A percentile compares a stretch with the other conserved stretches of the same genome.
phyloP scores from a whole-genome alignment of 2,888 invertebrate species.

The Dromius quadrimaculatus region DNA sequence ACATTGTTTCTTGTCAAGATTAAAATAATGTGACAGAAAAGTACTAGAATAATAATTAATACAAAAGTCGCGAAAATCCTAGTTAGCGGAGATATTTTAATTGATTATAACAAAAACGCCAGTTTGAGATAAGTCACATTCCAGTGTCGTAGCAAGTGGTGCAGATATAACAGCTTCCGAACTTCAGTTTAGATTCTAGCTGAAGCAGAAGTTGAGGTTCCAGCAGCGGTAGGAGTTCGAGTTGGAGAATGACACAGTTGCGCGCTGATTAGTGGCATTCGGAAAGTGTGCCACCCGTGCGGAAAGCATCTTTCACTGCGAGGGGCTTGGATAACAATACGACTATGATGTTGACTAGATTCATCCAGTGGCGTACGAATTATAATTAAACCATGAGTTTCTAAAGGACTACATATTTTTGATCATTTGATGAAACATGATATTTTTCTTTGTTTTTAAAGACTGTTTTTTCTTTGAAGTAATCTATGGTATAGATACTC shows the following conservation, averaged over 20 bases:
- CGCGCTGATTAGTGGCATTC: slow-evolving; percentile 28
- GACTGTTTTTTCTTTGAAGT: too few species aligned
- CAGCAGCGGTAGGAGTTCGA: not conserved
- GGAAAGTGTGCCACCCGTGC: slow-evolving; percentile 39
- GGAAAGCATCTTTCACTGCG: slow-evolving; percentile 25
- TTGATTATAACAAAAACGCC: slow-evolving; percentile 21
- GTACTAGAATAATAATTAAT: slow-evolving; percentile 24
- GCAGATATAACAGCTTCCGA: not conserved
- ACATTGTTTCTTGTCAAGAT: too few species aligned
- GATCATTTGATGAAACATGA: too few species aligned
- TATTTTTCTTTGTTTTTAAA: too few species aligned
- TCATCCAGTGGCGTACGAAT: too few species aligned
- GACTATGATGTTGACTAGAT: too few species aligned
- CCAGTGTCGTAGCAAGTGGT: not conserved
- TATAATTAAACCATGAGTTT: too few species aligned
- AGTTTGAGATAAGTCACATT: slow-evolving; percentile 9
- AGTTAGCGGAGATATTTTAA: slow-evolving; percentile 11
- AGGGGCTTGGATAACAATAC: slow-evolving; percentile 29
- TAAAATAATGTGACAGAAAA: too few species aligned
- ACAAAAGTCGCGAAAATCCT: not conserved
- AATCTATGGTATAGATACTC: too few species aligned
- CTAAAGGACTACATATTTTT: too few species aligned
- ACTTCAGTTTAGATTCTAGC: not conserved
- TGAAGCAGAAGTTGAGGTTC: not conserved
- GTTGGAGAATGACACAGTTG: slow-evolving; percentile 37